Evolutionary conservation across 2,888 invertebrate species (phyloP).

Genomic region (Agelastica alni): DNA sequence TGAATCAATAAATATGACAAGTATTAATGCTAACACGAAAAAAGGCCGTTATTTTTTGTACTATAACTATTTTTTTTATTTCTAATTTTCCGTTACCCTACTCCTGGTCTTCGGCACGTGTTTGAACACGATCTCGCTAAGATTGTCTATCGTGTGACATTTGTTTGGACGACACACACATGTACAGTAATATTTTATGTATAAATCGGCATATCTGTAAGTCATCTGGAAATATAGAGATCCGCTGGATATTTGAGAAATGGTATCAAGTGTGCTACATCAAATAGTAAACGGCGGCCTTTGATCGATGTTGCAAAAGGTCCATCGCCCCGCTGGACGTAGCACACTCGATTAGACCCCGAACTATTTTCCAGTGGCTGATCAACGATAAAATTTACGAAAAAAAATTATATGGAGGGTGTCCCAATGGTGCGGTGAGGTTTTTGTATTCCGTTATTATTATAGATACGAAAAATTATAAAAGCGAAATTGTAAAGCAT

Average conservation of each 20-base stretch:
- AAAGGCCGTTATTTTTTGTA: no score
- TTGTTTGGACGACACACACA: conserved; percentile 1
- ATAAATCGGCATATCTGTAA: conserved; percentile 5
- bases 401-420: no score
- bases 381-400: no score
- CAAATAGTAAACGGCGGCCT: conserved; percentile 31
- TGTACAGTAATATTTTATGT: not conserved
- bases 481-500: no score
- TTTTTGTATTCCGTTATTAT: no score
- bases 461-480: no score
- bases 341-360: conserved; percentile 8
- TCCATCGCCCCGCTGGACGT: conserved; percentile 13
- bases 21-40: no score
- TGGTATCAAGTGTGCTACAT: conserved; percentile 22
- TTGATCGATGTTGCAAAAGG: conserved; percentile 34
- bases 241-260: conserved; percentile 22
- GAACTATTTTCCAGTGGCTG: not conserved
- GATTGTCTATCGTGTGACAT: not conserved
- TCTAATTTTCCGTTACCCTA: not conserved
- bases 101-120: conserved; percentile 1
- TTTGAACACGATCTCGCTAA: not conserved
- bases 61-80: no score
- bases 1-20: no score
- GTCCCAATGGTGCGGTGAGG: no score
- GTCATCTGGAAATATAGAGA: conserved; percentile 22